Evolutionary conservation across 2,113 vertebrate species (phyloP), one percentile per base, ranked within the genome.

Genomic region (Colinus virginianus): DNA sequence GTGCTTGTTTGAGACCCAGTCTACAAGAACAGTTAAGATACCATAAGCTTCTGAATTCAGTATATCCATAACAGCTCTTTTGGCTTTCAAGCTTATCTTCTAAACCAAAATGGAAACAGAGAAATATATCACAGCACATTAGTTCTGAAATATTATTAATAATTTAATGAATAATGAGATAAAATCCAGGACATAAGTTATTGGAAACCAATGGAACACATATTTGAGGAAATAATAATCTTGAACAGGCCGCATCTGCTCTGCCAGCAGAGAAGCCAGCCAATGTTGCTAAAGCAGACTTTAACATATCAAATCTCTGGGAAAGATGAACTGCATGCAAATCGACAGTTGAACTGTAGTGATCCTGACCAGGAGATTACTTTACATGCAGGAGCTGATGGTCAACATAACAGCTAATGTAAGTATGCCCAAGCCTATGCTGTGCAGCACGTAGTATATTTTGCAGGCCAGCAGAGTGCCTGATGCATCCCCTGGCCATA

Each of bases 1-100:
- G 64, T 97, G 96, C 61, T 97, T 91, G 63, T 98, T 98, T 46
- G 98, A 97, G 42, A 98, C 96, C 98, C 99, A 99, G 87, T 99
- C 98, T 96, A 99, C 97, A 53, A 99, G 96, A 69, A 97, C 84
- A 63, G 94, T 92, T 92, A 98, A 83, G 68, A 99, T 97, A 71
- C 98, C 98, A 88, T 97, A 96, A 48, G 17, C 30, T 28, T 53
- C 25, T 28, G 51, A 53, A 53, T 53, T 53, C 51, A 53, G 26
- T 53, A 53, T 26, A 28, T 28, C 25, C 49, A 15, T 51, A 53
- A 53, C 72, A 91, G 30, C 17, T 32, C 78, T 40, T 88, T 90
- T 76, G 70, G 28, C 46, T 86, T 91, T 80, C 17, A 85, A 59
- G 25, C 45, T 61, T 51, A 77, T 59, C 87, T 76, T 82, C 81